A percentile compares a stretch with the other conserved stretches of the same genome.
phyloP scores from a whole-genome alignment of 2,113 vertebrate species.

The Sander lucioperca region DNA sequence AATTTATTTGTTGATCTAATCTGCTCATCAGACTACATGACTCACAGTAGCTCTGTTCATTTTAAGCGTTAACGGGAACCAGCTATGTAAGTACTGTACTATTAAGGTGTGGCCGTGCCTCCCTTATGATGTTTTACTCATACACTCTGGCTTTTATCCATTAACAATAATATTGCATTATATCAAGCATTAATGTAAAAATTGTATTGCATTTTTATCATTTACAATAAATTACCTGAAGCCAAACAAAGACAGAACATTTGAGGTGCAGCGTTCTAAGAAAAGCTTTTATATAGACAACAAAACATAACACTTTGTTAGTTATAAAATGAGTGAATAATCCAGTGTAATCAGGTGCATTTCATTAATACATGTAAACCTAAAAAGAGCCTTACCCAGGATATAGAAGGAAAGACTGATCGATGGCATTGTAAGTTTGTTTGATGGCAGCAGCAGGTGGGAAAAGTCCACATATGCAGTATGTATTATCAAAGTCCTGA shows the following conservation, averaged over 20 bases:
- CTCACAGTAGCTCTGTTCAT: not conserved
- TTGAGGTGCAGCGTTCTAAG: not conserved
- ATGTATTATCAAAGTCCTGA: not conserved
- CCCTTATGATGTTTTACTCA: not conserved
- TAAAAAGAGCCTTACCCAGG: slow-evolving; percentile 62
- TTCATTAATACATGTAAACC: not conserved
- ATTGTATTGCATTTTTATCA: not conserved
- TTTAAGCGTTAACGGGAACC: not conserved
- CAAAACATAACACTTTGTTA: not conserved
- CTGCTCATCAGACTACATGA: not conserved
- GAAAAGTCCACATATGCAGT: not conserved
- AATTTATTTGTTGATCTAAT: not conserved
- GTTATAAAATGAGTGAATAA: not conserved
- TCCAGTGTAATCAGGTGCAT: not conserved
- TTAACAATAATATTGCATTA: not conserved
- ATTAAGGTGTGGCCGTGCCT: slow-evolving; percentile 27
- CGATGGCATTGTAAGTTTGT: slow-evolving; percentile 46
- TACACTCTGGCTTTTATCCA: not conserved
- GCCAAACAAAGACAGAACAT: not conserved
- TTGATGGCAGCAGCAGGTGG: not conserved
- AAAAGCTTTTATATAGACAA: not conserved
- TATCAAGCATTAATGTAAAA: not conserved
- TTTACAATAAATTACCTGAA: not conserved
- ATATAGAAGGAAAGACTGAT: slow-evolving; percentile 15
- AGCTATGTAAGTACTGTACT: not conserved